phyloP scores from a whole-genome alignment of 2,888 invertebrate species.

The Spilarctia lutea region DNA sequence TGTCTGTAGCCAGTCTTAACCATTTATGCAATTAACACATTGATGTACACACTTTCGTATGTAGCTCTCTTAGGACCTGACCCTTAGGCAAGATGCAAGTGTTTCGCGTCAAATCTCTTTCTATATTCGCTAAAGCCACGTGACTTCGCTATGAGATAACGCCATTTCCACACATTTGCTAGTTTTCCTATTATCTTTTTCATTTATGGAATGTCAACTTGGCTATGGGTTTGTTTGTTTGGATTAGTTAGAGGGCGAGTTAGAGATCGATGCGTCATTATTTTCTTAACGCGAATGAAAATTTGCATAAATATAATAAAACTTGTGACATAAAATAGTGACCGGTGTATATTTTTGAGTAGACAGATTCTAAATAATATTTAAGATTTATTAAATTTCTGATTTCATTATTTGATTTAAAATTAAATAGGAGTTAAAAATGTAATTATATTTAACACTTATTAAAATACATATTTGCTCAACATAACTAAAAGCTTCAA shows the following conservation, averaged over 20 bases:
- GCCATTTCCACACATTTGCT: too few species aligned
- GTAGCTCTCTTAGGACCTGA: too few species aligned
- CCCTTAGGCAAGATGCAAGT: too few species aligned
- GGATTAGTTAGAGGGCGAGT: not conserved
- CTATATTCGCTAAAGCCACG: too few species aligned
- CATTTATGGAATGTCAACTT: too few species aligned
- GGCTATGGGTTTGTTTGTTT: too few species aligned
- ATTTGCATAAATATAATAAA: not conserved
- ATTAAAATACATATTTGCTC: conserved; percentile 31
- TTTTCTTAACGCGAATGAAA: not conserved
- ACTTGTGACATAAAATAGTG: conserved; percentile 5
- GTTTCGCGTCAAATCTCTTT: too few species aligned
- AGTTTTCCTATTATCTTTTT: too few species aligned
- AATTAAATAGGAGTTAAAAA: not conserved
- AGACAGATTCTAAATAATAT: conserved; percentile 3
- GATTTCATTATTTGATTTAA: not conserved
- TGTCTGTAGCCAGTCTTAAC: not conserved
- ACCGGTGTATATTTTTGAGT: not conserved
- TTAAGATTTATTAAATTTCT: not conserved
- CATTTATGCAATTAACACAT: not conserved
- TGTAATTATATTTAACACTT: not conserved
- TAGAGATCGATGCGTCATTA: not conserved
- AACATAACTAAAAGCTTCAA: conserved; percentile 41
- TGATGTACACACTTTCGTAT: too few species aligned
- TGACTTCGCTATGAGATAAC: too few species aligned